Base-by-base conservation (phyloP, 1,140 invertebrate species). In the Gonioctena quinquepunctata region DNA sequence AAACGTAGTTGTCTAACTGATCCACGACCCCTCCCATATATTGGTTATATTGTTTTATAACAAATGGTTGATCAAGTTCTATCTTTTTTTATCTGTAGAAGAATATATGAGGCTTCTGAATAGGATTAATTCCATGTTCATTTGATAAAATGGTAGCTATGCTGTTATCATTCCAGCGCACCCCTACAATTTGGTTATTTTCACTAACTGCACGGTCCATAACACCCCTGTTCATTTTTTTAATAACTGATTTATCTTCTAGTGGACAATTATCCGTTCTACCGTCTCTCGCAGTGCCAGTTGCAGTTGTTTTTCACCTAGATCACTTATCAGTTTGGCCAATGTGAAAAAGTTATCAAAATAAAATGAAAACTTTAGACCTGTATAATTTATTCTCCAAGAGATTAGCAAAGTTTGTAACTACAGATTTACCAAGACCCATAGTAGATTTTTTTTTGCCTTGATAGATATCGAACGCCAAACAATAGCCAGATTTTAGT, bases 1-100 rank as follows among this genome's bases (percentile, higher is more conserved):
- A 52, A 63, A 76, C 72, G 52, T 74, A 73, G 42, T 77, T 68
- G 25, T 79, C 74, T 0, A 60, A 54, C 8, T 74, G 28, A 69
- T 79, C 75, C 8, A 77, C 73, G n/a, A n/a, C n/a, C 1, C 77
- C 74, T 13, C 71, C 72, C 75, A 76, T 77, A 67, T 70, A 76
- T 8, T 52, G 18, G 67, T 77, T 77, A 50, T 76, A 74, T 13
- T 25, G 21, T 28, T 74, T 73, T 50, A 73, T 78, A 8, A 70
- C 7, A 23, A 28, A 2, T 28, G 75, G 70, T 57, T 75, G 70
- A 27, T 66, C 61, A 28, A 75, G 62, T 2, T 16, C 22, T 18
- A 77, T 66, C 67, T 57, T 67, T 76, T 71, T 61, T 76, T 78
- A 19, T 69, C 71, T 66, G 72, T 56, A 27, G 70, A 72, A 19